Evolutionary conservation across 1,140 invertebrate species (phyloP), one percentile per base, ranked within the genome.

Genomic region (Apis mellifera): DNA sequence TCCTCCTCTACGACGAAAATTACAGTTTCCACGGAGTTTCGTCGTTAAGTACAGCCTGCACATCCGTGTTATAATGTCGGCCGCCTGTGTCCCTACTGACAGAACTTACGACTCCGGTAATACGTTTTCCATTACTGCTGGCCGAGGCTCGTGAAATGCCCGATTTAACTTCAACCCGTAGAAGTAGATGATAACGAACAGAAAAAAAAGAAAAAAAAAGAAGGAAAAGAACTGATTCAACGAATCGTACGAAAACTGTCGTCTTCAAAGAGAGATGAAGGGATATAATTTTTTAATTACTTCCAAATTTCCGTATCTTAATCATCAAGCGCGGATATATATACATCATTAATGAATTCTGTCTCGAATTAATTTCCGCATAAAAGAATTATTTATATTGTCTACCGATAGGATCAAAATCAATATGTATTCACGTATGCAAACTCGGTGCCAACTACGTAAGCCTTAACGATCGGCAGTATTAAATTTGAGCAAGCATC

Each of bases 21-120:
- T 93, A 92, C 91, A 92, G 92, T 92, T 94, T 92, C 89, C 89
- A 89, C 73, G 79, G 90, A 93, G 92, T 94, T 93, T 91, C 89
- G 91, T 91, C 92, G 92, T 94, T 94, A 93, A 93, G 89, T 93
- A 93, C 92, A 93, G 91, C 92, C 91, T 94, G 92, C 90, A 93
- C 92, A 92, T 92, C 90, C 91, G 86, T 82, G 90, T 92, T 93
- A 93, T 90, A 91, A 92, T 92, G 91, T 90, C 83, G 87, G 78
- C 74, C 86, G 73, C 77, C 74, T 82, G 85, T 88, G 87, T 72
- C 79, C 86, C 83, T 84, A 84, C 85, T 85, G 79, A 85, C 89
- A 83, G 85, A 93, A 93, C 92, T 93, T 92, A 91, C 65, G 42
- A 21, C 65, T 48, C 21, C 80, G 77, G 91, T 92, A 93, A 92